Conservation (phyloP, 1,140 invertebrate genomes). For the Achatina immaculata region DNA sequence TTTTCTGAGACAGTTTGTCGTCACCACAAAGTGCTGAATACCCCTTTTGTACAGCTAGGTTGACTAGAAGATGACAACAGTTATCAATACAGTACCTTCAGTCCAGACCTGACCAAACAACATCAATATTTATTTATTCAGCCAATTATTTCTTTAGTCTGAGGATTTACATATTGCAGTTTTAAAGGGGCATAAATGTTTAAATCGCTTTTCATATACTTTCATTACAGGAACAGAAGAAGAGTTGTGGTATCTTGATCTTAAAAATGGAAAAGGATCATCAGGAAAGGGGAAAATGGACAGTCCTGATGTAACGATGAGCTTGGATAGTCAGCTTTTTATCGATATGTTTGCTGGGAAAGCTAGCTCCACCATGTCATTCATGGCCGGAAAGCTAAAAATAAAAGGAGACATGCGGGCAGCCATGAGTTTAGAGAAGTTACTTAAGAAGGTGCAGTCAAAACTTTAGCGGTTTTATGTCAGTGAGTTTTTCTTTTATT, state of each 20-base stretch:
- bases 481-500: not conserved
- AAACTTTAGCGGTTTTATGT: conserved; percentile 68
- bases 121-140: too few relatives aligned
- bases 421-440: conserved; percentile 95
- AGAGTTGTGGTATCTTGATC: conserved; percentile 88
- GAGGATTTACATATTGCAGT: too few relatives aligned
- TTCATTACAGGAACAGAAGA: conserved; percentile 78
- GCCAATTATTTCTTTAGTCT: too few relatives aligned
- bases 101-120: too few relatives aligned
- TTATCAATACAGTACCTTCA: too few relatives aligned
- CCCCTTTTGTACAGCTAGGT: too few relatives aligned
- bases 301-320: conserved; percentile 85
- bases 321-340: conserved; percentile 80
- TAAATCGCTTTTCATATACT: too few relatives aligned
- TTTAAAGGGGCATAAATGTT: too few relatives aligned
- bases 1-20: too few relatives aligned
- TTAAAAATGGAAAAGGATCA: conserved; percentile 87
- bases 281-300: conserved; percentile 81
- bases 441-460: conserved; percentile 89
- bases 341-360: conserved; percentile 79
- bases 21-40: too few relatives aligned
- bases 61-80: too few relatives aligned
- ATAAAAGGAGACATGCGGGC: conserved; percentile 93
- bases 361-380: conserved; percentile 90
- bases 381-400: conserved; percentile 97